Evolutionary conservation across 2,113 vertebrate genomes (phyloP).

Genomic region (Rostratula benghalensis): DNA sequence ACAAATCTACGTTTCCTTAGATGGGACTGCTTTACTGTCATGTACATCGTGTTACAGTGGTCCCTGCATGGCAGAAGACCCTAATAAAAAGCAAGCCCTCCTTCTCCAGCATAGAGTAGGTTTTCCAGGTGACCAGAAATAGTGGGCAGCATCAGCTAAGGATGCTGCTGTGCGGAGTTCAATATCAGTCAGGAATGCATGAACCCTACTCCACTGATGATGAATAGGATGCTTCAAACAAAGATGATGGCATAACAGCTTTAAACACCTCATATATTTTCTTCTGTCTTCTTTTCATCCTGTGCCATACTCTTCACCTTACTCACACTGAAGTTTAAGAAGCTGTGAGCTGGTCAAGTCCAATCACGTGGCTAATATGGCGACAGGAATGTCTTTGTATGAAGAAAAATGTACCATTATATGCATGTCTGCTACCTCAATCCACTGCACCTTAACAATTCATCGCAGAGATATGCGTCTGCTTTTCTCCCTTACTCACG

Average conservation of each 20-base stretch:
- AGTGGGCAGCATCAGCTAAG: background rate
- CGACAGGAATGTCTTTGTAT: background rate
- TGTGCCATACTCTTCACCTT: background rate
- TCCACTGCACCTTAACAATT: background rate
- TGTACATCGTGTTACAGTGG: background rate
- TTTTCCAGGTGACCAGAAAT: background rate
- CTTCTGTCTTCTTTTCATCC: background rate
- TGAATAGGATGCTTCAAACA: background rate
- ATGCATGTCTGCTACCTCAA: background rate
- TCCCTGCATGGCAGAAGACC: background rate
- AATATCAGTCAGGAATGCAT: background rate
- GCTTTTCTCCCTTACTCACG: background rate
- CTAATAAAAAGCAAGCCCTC: background rate
- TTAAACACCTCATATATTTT: background rate
- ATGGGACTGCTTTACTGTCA: background rate
- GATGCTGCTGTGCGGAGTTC: background rate
- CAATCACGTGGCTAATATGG: background rate
- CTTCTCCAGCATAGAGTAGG: background rate
- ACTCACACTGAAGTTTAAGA: background rate
- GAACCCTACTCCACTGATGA: background rate
- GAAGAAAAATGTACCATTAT: background rate
- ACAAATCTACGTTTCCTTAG: background rate
- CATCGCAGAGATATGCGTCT: background rate
- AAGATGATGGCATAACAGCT: background rate
- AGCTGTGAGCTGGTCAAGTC: background rate